Evolutionary conservation across 2,888 invertebrate species (phyloP).

Genomic region (Chalcosyrphus nemorum): DNA sequence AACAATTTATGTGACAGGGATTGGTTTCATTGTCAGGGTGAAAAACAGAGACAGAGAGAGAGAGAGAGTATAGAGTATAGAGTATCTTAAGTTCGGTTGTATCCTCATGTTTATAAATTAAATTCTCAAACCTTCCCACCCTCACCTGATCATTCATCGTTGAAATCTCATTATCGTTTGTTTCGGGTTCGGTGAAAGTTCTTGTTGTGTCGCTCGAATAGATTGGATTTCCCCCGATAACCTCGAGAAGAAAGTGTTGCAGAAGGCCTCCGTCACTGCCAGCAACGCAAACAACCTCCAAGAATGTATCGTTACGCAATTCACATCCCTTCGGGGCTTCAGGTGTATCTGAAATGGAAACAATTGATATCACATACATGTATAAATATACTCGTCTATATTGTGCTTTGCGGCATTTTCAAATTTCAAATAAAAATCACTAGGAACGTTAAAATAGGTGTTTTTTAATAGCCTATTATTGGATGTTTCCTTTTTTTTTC

Average conservation of each 20-base stretch:
- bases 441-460: conserved; percentile 5
- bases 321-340: conserved; percentile 90
- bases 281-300: conserved; percentile 89
- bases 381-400: too few species aligned
- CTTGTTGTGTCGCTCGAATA: conserved; percentile 83
- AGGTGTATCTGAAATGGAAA: conserved; percentile 86
- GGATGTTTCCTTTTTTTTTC: not conserved
- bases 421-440: conserved; percentile 49
- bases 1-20: conserved; percentile 72
- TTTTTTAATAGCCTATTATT: not conserved
- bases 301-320: conserved; percentile 86
- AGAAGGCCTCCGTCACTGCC: conserved; percentile 92
- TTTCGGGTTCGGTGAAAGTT: conserved; percentile 78
- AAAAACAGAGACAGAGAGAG: too few species aligned
- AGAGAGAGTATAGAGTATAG: too few species aligned
- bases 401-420: conserved; percentile 15
- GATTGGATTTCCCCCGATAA: conserved; percentile 84
- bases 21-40: conserved; percentile 57
- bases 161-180: conserved; percentile 84
- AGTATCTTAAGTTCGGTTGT: conserved; percentile 54
- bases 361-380: conserved; percentile 56
- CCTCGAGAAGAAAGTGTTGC: conserved; percentile 92
- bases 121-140: conserved; percentile 62
- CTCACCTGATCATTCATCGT: conserved; percentile 87
- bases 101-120: conserved; percentile 72